Percentiles rank a stretch among this genome's conserved stretches.
Conservation (phyloP, 37 sponge, comb jelly and placozoan genomes). For the Diacarnus erythraeanus region DNA sequence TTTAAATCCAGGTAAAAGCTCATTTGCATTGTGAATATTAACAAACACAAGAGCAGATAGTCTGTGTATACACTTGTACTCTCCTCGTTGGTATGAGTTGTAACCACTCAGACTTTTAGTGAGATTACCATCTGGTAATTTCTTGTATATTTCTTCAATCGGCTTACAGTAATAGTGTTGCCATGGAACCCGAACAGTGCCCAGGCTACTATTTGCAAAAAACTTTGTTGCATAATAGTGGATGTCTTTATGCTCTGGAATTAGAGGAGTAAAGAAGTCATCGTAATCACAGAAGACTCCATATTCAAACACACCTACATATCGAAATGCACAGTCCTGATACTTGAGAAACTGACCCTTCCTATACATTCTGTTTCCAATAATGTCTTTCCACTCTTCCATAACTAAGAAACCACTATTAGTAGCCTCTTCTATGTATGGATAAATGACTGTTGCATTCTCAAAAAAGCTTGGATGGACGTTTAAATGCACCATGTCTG, state of each 20-base stretch:
- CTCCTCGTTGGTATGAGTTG: background rate
- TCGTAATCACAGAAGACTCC: background rate
- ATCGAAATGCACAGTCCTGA: background rate
- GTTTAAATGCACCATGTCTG: background rate
- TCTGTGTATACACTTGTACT: background rate
- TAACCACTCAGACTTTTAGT: background rate
- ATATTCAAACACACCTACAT: background rate
- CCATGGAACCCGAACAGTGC: background rate
- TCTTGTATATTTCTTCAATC: background rate
- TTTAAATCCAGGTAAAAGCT: background rate
- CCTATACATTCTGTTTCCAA: background rate
- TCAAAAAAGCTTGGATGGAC: background rate
- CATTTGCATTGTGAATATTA: background rate
- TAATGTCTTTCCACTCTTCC: background rate
- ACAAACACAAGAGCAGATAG: background rate
- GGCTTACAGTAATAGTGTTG: background rate
- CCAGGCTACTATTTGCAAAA: background rate
- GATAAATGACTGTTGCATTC: background rate
- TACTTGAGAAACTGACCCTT: background rate
- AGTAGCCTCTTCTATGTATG: background rate
- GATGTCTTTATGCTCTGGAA: slow-evolving; percentile 4
- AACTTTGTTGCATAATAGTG: background rate
- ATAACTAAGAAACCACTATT: background rate
- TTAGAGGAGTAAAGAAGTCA: background rate
- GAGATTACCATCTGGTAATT: background rate